Base-by-base conservation (phyloP, 2,888 invertebrate species). In the Pandemis heparana region DNA sequence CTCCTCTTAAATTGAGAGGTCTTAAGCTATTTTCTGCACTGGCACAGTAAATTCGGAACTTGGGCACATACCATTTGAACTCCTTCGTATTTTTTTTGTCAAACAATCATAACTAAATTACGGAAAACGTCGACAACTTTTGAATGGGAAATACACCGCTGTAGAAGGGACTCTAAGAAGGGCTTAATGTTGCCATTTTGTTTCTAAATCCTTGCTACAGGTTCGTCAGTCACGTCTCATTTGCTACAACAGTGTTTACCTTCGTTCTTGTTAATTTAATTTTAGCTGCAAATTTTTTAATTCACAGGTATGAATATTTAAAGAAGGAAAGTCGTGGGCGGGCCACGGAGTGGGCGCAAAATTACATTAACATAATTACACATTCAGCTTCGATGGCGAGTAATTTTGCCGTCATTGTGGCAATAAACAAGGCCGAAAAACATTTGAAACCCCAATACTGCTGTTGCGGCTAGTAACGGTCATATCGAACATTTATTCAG, bases 241-340 rank as follows among this genome's bases (percentile, higher is more conserved):
- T 23, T 5, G 23, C 41, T 71, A 48, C 38, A 65, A 66, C 65
- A 51, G 8, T 4, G 8, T 32, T 66, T 51, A 51, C 43, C 41
- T n/a, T 71, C 16, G 41, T 39, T 61, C 41, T 60, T 10, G 48
- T 41, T n/a, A 51, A 41, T 66, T 53, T n/a, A 51, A 53, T 71
- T 66, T 41, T 41, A 39, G 23, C 8, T 65, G 0, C 18, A 48
- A 53, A 43, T 53, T 39, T 18, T 64, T 64, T 23, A 64, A 64
- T 18, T 62, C 10, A 9, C 66, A 67, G 66, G 66, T 62, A 67
- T 66, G 53, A 62, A 71, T 71, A 71, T 71, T 71, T 53, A 61
- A 71, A 56, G 48, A 65, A 39, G 23, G 5, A 32, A 23, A 0
- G 9, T 51, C 53, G 53, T 63, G 23, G 51, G 61, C 39, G 38